Conservation (phyloP, 2,888 invertebrate species). For the Endotricha flammealis region DNA sequence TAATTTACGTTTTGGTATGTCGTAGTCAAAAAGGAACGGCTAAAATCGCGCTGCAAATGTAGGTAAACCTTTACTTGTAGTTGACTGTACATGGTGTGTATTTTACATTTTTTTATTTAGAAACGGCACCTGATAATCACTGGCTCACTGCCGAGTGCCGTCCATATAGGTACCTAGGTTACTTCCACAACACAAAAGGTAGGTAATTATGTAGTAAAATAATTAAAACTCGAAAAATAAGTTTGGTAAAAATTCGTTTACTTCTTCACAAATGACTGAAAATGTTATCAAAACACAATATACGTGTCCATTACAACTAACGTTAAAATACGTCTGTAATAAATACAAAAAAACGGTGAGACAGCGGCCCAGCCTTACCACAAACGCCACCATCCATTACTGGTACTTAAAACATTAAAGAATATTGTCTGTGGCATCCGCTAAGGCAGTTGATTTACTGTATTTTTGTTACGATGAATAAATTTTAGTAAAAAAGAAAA, state of each 20-base stretch:
- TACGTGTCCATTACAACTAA: conserved; percentile 69
- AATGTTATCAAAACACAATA: conserved; percentile 74
- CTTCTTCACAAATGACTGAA: conserved; percentile 74
- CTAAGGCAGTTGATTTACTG: conserved; percentile 30
- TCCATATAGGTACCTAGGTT: too few relatives aligned
- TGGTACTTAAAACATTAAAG: conserved; percentile 24
- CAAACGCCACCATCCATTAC: conserved; percentile 9
- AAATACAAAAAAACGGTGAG: conserved; percentile 45
- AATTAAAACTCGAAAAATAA: too few relatives aligned
- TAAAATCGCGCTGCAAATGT: too few relatives aligned
- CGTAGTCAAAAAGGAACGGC: too few relatives aligned
- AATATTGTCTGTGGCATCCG: conserved; percentile 25
- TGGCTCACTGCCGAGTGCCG: too few relatives aligned
- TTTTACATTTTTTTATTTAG: too few relatives aligned
- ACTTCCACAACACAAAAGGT: too few relatives aligned
- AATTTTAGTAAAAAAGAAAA: conserved; percentile 35
- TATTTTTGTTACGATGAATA: conserved; percentile 32
- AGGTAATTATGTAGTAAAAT: too few relatives aligned
- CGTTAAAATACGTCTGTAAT: conserved; percentile 68
- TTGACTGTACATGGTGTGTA: too few relatives aligned
- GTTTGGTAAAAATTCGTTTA: conserved; percentile 75
- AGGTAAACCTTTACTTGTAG: too few relatives aligned
- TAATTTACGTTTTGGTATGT: too few relatives aligned
- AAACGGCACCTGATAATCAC: too few relatives aligned
- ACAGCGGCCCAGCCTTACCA: conserved; percentile 21